Percentiles rank a stretch among this genome's conserved stretches.
Evolutionary conservation across 2,888 invertebrate genomes (phyloP).

Genomic region (Agrotis ipsilon): DNA sequence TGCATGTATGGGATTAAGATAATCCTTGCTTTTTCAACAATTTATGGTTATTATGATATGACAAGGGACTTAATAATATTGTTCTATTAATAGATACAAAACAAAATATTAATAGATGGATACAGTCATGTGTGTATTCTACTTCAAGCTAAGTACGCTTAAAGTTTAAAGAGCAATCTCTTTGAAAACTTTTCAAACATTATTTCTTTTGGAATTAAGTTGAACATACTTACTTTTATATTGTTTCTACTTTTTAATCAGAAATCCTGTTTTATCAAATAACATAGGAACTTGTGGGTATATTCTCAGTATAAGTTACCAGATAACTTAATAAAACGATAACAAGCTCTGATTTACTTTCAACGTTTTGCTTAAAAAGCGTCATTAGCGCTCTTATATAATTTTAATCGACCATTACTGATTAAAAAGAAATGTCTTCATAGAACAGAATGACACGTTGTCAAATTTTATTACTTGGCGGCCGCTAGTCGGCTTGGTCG

Average conservation of each 20-base stretch:
- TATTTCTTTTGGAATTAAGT: neutral
- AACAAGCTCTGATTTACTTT: constrained; percentile 12
- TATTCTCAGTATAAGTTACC: neutral
- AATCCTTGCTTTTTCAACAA: constrained; percentile 1
- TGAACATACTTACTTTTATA: neutral
- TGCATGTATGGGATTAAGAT: constrained; percentile 2
- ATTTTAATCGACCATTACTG: constrained; percentile 56
- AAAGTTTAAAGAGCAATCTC: neutral
- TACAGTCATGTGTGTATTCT: too few species aligned
- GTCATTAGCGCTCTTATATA: constrained; percentile 42
- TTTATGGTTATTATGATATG: neutral
- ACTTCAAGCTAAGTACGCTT: neutral
- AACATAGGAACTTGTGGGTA: too few species aligned
- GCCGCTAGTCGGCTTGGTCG: constrained; percentile 70
- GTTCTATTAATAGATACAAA: too few species aligned
- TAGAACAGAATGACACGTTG: constrained; percentile 82
- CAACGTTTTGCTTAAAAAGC: constrained; percentile 29
- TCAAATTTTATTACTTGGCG: constrained; percentile 84
- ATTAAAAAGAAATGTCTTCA: constrained; percentile 65
- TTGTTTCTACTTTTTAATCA: neutral
- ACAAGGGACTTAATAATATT: neutral
- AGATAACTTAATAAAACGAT: constrained; percentile 1
- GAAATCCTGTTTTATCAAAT: neutral
- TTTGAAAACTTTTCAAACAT: constrained; percentile 3
- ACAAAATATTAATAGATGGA: too few species aligned